A percentile compares a stretch with the other conserved stretches of the same genome.
These are phyloP conservation scores for Tachuris rubrigastra DNA, from an alignment of 2,113 vertebrate genomes.

Conservation along the genomic window DNA sequence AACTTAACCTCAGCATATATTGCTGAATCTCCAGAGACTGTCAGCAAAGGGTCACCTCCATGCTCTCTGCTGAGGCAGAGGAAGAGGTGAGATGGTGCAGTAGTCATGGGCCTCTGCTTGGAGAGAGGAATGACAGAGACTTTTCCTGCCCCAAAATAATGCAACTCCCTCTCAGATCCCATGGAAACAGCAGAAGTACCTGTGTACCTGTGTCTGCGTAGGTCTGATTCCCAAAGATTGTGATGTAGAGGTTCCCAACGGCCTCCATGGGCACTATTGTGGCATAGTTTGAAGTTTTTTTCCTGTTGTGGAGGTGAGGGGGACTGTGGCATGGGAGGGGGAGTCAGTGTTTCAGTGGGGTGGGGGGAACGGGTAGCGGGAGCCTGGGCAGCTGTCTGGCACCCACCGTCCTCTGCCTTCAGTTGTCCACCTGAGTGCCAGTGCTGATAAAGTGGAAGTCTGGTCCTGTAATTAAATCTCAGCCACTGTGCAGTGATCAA, in stretches of 20 bases:
- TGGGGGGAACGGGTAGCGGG: rapidly evolving
- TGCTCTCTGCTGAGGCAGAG: neutral
- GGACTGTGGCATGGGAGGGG: rapidly evolving
- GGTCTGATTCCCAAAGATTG: neutral
- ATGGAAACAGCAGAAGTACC: neutral
- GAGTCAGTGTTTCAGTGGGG: neutral
- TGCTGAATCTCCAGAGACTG: neutral
- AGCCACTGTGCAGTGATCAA: neutral
- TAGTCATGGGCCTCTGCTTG: neutral
- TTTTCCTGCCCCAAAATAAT: neutral
- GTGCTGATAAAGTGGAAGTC: neutral
- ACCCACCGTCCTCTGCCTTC: neutral
- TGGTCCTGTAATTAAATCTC: neutral
- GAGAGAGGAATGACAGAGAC: rapidly evolving
- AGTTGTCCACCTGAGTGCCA: neutral
- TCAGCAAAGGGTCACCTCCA: neutral
- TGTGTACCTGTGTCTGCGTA: neutral
- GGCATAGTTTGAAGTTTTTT: rapidly evolving
- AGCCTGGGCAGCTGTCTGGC: neutral
- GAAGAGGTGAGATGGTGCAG: neutral
- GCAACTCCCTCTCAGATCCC: neutral
- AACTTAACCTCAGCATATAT: neutral
- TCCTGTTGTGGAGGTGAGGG: rapidly evolving
- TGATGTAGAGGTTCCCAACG: neutral
- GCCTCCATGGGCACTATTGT: rapidly evolving